Conservation (phyloP, 2,113 vertebrate species). For the Crotalus viridis region DNA sequence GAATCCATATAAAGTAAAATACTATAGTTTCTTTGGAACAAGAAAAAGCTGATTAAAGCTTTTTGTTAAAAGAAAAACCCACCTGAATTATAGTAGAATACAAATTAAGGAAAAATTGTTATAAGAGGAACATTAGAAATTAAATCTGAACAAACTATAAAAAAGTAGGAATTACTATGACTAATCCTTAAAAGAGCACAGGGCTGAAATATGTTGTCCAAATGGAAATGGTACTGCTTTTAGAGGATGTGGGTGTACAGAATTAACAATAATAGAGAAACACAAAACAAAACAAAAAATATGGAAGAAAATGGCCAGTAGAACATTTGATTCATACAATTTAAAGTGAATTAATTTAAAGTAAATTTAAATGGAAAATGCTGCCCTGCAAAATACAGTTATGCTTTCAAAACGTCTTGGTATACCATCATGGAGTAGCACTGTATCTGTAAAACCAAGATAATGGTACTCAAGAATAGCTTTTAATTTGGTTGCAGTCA, state of each 20-base stretch:
- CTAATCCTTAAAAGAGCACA: neutral
- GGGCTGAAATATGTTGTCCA: neutral
- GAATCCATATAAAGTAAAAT: neutral
- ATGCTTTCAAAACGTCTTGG: neutral
- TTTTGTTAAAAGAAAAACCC: neutral
- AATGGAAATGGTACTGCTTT: neutral
- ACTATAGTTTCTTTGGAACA: neutral
- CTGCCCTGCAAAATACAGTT: neutral
- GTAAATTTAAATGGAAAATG: neutral
- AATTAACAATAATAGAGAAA: neutral
- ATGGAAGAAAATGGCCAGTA: neutral
- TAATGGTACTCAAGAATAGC: neutral
- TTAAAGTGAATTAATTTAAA: neutral
- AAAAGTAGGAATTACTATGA: neutral
- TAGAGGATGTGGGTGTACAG: neutral
- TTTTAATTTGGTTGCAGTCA: neutral
- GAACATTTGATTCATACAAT: neutral
- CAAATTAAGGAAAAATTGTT: conserved; percentile 3
- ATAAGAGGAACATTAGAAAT: neutral
- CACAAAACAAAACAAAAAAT: neutral
- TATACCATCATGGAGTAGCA: neutral
- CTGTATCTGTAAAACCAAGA: conserved; percentile 3
- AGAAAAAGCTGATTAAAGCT: conserved; percentile 11
- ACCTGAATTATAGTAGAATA: neutral
- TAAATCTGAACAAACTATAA: neutral